phyloP scores from a whole-genome alignment of 2,888 invertebrate genomes.

The Frankliniella intonsa region DNA sequence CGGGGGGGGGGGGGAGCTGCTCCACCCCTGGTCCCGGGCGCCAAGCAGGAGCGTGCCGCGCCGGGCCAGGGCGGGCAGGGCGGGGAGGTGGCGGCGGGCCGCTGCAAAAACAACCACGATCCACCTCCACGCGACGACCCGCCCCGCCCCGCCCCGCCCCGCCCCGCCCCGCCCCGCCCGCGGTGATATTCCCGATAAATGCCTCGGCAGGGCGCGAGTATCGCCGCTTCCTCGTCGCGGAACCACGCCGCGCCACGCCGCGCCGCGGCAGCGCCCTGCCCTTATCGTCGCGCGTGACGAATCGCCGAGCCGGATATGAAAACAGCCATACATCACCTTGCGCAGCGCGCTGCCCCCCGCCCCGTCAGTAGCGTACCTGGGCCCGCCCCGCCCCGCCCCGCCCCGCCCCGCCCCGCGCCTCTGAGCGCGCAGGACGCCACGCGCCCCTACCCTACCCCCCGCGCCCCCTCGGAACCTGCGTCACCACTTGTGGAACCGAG shows the following conservation, averaged over 20 bases:
- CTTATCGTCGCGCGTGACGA: not conserved
- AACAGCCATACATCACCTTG: not conserved
- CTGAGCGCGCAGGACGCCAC: not conserved
- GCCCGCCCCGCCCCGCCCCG: not conserved
- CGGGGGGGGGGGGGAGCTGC: not conserved
- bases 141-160: not conserved
- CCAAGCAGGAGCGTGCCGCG: too few relatives aligned
- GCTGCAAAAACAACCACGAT: not conserved
- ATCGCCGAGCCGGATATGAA: constrained; percentile 11
- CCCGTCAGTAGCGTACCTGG: too few relatives aligned
- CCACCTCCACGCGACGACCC: not conserved
- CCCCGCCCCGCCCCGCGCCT: not conserved
- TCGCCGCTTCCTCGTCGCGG: not conserved
- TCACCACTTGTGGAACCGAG: too few relatives aligned
- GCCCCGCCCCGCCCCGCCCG: too few relatives aligned
- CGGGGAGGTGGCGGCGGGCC: not conserved
- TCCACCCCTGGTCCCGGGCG: not conserved
- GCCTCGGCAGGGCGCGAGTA: not conserved
- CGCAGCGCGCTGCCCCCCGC: not conserved
- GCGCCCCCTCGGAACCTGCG: too few relatives aligned
- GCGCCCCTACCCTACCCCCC: too few relatives aligned
- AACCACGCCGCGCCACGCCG: too few relatives aligned
- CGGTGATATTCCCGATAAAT: not conserved
- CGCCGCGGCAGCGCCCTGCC: constrained; percentile 1
- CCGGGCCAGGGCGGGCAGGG: too few relatives aligned